Percentiles rank a stretch among this genome's conserved stretches.
Conservation (phyloP, 2,113 vertebrate genomes). For the Alces alces region DNA sequence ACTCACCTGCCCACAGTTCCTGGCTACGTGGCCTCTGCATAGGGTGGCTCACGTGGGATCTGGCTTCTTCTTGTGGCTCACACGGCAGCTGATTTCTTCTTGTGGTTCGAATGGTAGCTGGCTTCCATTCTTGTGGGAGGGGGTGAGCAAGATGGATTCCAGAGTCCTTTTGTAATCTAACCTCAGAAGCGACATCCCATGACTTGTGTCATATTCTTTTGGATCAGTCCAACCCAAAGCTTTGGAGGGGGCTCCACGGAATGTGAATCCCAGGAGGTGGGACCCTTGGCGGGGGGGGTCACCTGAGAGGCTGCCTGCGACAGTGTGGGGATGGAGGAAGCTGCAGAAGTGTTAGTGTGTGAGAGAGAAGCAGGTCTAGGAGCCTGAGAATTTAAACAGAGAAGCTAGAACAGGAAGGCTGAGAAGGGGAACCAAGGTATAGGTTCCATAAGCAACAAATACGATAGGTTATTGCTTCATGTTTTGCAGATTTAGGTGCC, state of each 20-base stretch:
- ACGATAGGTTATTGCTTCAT: background rate
- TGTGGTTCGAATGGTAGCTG: background rate
- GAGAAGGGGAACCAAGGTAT: background rate
- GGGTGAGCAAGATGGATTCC: rapidly evolving
- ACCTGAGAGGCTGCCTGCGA: background rate
- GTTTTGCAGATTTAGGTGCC: background rate
- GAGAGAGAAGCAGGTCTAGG: background rate
- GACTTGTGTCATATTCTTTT: background rate
- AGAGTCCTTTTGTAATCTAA: background rate
- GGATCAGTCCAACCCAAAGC: background rate
- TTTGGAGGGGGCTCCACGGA: background rate
- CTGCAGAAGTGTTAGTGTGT: background rate
- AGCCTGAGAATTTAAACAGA: background rate
- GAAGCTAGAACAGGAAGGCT: background rate
- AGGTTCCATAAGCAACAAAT: rapidly evolving
- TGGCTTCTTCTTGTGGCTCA: background rate
- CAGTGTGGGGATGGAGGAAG: rapidly evolving
- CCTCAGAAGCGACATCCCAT: background rate
- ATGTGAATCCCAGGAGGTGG: background rate
- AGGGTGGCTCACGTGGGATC: background rate
- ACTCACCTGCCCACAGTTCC: rapidly evolving
- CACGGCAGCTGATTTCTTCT: background rate
- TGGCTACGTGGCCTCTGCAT: rapidly evolving
- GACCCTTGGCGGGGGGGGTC: too few species aligned
- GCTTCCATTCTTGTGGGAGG: background rate